Percentiles rank a stretch among this genome's conserved stretches.
phyloP scores from a whole-genome alignment of 1,140 invertebrate genomes.

The Hirudo medicinalis region DNA sequence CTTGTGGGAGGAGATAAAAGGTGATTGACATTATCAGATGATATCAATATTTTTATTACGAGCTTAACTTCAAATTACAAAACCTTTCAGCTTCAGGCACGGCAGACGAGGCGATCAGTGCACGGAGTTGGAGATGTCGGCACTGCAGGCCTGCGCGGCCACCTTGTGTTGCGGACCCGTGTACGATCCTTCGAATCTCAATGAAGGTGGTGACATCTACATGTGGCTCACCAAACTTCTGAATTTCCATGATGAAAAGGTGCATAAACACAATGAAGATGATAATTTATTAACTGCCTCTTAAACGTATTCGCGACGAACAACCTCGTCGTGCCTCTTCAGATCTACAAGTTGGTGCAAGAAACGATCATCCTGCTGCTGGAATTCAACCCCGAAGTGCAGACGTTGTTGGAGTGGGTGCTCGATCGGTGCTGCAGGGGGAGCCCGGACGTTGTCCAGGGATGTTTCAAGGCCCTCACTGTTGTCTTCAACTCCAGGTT shows the following conservation, averaged over 20 bases:
- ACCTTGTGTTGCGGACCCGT: conserved; percentile 85
- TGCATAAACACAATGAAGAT: conserved; percentile 34
- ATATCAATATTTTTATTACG: neutral
- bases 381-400: conserved; percentile 89
- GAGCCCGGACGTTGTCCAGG: conserved; percentile 71
- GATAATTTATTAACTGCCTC: conserved; percentile 11
- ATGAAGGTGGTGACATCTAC: conserved; percentile 77
- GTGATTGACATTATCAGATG: conserved; percentile 22
- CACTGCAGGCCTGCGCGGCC: conserved; percentile 73
- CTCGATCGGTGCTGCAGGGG: conserved; percentile 94
- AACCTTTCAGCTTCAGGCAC: neutral
- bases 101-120: conserved; percentile 31
- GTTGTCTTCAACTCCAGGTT: conserved; percentile 89
- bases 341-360: conserved; percentile 77
- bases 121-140: conserved; percentile 51
- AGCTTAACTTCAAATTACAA: neutral
- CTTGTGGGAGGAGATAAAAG: conserved; percentile 41
- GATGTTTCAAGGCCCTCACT: conserved; percentile 83
- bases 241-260: conserved; percentile 71
- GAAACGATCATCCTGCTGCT: conserved; percentile 84
- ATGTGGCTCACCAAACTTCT: conserved; percentile 81
- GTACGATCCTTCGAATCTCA: conserved; percentile 68
- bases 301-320: neutral
- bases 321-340: too few species aligned
- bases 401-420: conserved; percentile 84